Evolutionary conservation across 2,113 vertebrate species (phyloP).

Genomic region (Apaloderma vittatum): DNA sequence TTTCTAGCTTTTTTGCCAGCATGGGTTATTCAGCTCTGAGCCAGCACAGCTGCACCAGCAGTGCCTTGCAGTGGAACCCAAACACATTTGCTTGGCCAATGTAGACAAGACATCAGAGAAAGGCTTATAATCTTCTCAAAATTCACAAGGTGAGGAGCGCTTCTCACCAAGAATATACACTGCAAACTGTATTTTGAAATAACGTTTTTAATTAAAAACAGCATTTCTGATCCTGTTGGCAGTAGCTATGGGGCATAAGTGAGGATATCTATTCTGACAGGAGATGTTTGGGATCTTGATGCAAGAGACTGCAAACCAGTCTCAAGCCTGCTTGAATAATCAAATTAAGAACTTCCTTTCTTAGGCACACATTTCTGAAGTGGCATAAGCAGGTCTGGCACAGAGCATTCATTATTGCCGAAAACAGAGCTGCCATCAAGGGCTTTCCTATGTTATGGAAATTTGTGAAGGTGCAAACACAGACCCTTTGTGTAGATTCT

Average conservation of each 20-base stretch:
- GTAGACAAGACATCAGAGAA: not conserved
- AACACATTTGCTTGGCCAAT: not conserved
- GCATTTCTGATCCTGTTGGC: constrained; percentile 71
- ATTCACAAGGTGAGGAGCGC: constrained; percentile 58
- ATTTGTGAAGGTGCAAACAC: not conserved
- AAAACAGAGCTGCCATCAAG: constrained; percentile 47
- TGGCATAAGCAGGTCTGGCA: constrained; percentile 28
- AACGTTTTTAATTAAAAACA: constrained; percentile 76
- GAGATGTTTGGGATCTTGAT: constrained; percentile 61
- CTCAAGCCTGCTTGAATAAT: constrained; percentile 70
- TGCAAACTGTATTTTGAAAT: constrained; percentile 68
- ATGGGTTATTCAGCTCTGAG: not conserved
- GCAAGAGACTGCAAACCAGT: constrained; percentile 70
- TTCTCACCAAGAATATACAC: constrained; percentile 63
- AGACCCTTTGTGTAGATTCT: not conserved
- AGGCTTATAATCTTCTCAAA: constrained; percentile 39
- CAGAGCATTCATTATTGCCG: constrained; percentile 23
- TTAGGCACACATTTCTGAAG: constrained; percentile 30
- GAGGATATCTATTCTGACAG: constrained; percentile 68
- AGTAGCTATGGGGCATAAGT: constrained; percentile 70
- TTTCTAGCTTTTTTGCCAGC: not conserved
- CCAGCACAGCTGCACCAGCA: not conserved
- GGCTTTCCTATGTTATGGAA: constrained; percentile 43
- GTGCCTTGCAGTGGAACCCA: not conserved
- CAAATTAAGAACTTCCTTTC: constrained; percentile 68